These are phyloP conservation scores for Agrochola litura DNA, from an alignment of 2,888 invertebrate genomes.

Conservation along the genomic window DNA sequence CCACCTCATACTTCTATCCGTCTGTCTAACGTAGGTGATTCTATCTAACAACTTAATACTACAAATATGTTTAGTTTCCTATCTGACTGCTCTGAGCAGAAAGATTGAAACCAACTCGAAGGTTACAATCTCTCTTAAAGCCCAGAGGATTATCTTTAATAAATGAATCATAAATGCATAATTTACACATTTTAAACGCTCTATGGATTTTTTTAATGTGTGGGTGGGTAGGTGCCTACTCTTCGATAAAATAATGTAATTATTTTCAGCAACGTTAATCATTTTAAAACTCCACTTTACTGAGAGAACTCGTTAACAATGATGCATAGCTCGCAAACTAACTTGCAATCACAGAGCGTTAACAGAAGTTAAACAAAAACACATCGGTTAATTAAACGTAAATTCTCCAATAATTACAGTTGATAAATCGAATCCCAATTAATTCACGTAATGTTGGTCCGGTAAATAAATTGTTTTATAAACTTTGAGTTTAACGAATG, in stretches of 20 bases:
- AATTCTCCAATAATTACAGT: slow-evolving; percentile 41
- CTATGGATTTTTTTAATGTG: background rate
- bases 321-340: slow-evolving; percentile 5
- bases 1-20: no score
- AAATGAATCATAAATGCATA: background rate
- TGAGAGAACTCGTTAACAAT: slow-evolving; percentile 9
- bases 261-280: background rate
- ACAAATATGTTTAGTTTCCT: no score
- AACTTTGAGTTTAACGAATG: slow-evolving; percentile 26
- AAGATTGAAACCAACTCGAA: background rate
- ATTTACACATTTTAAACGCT: background rate
- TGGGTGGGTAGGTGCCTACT: background rate
- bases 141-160: background rate
- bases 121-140: background rate
- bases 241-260: background rate
- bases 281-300: background rate
- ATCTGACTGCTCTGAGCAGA: background rate
- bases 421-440: slow-evolving; percentile 53
- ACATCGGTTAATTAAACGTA: slow-evolving; percentile 40
- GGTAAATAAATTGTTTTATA: slow-evolving; percentile 27
- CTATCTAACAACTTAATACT: no score
- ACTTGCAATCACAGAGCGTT: background rate
- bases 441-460: slow-evolving; percentile 30
- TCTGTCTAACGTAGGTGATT: no score
- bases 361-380: slow-evolving; percentile 9